Base-by-base conservation (phyloP, 2,888 invertebrate genomes). In the Drosophila lutescens region DNA sequence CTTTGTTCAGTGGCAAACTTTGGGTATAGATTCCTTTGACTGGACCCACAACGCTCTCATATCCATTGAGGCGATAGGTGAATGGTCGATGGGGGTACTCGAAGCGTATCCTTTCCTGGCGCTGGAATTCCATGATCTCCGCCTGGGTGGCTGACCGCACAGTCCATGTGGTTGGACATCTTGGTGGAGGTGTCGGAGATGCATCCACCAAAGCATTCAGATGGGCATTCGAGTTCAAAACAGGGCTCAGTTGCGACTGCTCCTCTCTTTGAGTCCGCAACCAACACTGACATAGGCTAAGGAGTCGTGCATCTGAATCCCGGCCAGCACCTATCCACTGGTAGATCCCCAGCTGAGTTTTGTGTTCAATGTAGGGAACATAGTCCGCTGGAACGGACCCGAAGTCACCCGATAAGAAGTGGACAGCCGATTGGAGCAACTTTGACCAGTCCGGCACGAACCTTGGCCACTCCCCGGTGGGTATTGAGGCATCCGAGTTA, bases 251-350 rank as follows among this genome's bases (percentile, higher is more conserved):
- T 3, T 23, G 23, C n/a, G 55, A 12, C 20, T 62, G 71, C 12
- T 80, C 78, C 4, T 83, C 88, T 57, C 93, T 93, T 38, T 93
- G 91, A 47, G 95, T 94, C 34, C 95, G 93, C 76, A 97, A 92
- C 96, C 98, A 98, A 79, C 95, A 95, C 70, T 95, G 94, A 88
- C 96, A 97, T 58, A 98, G 92, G 4, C 95, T 94, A 6, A 94
- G 93, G 13, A 98, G 92, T 43, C 96, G 94, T 4, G 95, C 94
- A 91, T 98, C 98, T 3, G 97, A 96, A 91, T 98, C 98, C 6
- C 98, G 93, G 0, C 98, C 98, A 7, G 97, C 97, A 2, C 98
- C 98, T 70, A 98, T 98, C 98, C 98, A 98, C 88, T 91, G 92
- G 74, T 92, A 92, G 66, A 94, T 94, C 90, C 95, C 95, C 71